These are phyloP conservation scores for Epinephelus moara DNA, from an alignment of 2,113 vertebrate genomes.

Conservation along the genomic window DNA sequence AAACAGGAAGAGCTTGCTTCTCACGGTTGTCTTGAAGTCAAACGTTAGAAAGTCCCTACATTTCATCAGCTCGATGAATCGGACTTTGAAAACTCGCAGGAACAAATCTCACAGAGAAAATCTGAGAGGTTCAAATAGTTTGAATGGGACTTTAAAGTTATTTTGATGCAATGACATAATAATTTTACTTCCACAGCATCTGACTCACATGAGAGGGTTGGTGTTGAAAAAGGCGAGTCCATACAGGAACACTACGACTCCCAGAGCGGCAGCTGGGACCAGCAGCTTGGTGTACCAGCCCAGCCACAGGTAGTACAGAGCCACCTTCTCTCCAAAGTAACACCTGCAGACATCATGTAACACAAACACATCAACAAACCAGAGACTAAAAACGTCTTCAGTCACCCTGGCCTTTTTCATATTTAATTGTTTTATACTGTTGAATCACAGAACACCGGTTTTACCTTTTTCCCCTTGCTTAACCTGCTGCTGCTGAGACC, in stretches of 20 bases:
- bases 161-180: background rate
- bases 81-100: background rate
- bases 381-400: background rate
- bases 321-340: conserved; percentile 96
- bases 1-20: background rate
- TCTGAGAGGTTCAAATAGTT: background rate
- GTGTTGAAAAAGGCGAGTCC: conserved; percentile 86
- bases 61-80: background rate
- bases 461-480: no score
- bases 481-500: no score
- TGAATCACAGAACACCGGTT: no score
- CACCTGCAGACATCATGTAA: conserved; percentile 72
- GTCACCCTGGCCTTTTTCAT: no score
- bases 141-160: no score
- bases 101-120: background rate
- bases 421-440: no score
- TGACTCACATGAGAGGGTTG: conserved; percentile 91
- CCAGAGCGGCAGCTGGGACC: conserved; percentile 81
- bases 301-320: conserved; percentile 94
- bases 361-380: background rate
- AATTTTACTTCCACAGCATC: background rate
- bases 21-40: background rate
- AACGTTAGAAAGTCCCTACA: no score
- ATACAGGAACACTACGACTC: conserved; percentile 86
- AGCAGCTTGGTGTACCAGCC: conserved; percentile 93